Conservation (phyloP, 2,113 vertebrate genomes). For the Vidua macroura region DNA sequence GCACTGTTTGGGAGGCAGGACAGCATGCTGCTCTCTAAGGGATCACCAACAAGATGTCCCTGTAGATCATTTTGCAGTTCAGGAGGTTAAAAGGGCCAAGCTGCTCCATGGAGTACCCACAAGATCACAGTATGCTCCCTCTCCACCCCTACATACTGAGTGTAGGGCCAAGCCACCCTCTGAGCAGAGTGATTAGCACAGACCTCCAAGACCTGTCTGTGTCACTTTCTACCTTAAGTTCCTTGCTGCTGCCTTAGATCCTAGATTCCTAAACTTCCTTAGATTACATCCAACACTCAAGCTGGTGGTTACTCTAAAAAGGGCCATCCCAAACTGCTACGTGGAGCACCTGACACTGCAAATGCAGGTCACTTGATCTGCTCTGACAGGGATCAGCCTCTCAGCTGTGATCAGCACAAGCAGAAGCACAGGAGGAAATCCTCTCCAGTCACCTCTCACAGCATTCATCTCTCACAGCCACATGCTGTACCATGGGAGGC, state of each 20-base stretch:
- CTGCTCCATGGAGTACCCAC: background rate
- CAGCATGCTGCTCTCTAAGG: background rate
- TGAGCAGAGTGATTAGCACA: background rate
- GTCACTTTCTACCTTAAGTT: background rate
- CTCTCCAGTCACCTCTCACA: background rate
- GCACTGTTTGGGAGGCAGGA: background rate
- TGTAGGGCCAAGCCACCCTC: background rate
- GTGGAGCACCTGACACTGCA: background rate
- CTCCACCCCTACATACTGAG: background rate
- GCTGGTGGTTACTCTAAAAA: background rate
- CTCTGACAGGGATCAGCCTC: background rate
- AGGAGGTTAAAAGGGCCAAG: background rate
- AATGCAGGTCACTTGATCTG: fast-evolving
- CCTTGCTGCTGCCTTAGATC: background rate
- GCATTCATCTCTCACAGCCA: background rate
- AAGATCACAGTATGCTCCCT: background rate
- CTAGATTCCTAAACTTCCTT: background rate
- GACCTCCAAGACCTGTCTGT: background rate
- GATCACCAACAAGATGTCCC: background rate
- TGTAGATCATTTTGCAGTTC: background rate
- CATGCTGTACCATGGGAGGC: fast-evolving
- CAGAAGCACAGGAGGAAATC: background rate
- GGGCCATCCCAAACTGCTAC: background rate
- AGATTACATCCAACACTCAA: background rate
- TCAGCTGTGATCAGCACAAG: background rate